phyloP scores from a whole-genome alignment of 2,113 vertebrate genomes.

The Pseudorasbora parva region DNA sequence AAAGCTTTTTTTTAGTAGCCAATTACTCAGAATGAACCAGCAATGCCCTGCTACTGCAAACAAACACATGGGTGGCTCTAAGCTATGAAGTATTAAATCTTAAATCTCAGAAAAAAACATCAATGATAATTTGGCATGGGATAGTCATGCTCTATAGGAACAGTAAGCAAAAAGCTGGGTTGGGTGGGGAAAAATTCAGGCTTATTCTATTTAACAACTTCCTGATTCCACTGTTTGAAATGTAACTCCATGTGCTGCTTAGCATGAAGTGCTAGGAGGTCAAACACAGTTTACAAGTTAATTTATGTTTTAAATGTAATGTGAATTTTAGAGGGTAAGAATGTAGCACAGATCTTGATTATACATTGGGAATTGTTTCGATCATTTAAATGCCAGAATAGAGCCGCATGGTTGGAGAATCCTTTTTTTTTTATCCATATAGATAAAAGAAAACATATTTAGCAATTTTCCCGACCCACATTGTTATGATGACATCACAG shows the following conservation, averaged over 20 bases:
- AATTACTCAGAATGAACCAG: neutral
- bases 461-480: neutral
- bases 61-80: neutral
- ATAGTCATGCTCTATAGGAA: neutral
- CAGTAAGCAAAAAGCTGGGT: neutral
- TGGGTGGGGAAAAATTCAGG: neutral
- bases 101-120: neutral
- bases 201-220: neutral
- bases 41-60: neutral
- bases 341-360: neutral
- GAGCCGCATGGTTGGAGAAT: neutral
- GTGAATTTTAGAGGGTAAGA: neutral
- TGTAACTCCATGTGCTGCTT: neutral
- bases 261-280: neutral
- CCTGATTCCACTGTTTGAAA: neutral
- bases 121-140: neutral
- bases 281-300: neutral
- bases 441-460: neutral
- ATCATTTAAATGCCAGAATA: neutral
- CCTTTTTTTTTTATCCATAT: no score
- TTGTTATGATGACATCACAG: neutral
- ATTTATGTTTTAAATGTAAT: neutral
- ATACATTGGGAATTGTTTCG: neutral
- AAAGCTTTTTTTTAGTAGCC: neutral
- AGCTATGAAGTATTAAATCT: neutral